These are phyloP conservation scores for Nebria brevicollis DNA, from an alignment of 2,888 invertebrate species.

Conservation along the genomic window DNA sequence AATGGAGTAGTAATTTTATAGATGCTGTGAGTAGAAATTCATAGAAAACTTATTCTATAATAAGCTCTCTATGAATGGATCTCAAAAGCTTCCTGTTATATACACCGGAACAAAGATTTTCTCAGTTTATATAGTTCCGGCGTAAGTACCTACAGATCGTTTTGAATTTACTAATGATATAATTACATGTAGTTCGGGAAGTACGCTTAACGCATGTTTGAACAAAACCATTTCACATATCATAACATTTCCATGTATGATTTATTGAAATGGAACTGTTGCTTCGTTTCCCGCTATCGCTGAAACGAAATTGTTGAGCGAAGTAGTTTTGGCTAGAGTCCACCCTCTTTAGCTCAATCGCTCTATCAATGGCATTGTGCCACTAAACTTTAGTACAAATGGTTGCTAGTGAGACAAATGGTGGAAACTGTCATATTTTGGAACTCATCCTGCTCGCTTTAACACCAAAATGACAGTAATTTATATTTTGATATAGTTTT, in stretches of 20 bases:
- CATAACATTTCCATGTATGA: neutral
- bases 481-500: too few relatives aligned
- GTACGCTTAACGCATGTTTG: neutral
- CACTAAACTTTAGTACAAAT: neutral
- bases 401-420: neutral
- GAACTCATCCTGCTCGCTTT: neutral
- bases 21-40: too few relatives aligned
- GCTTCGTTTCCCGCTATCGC: neutral
- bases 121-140: neutral
- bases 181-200: neutral
- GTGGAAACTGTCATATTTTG: neutral
- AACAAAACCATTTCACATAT: neutral
- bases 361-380: neutral
- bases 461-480: neutral
- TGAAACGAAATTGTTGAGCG: neutral
- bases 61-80: too few relatives aligned
- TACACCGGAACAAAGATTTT: neutral
- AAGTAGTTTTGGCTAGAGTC: neutral
- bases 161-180: neutral
- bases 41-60: too few relatives aligned
- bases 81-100: too few relatives aligned
- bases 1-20: too few relatives aligned
- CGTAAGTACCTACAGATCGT: neutral
- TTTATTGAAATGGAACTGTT: neutral
- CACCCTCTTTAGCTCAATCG: neutral